Base-by-base conservation (phyloP, 2,113 vertebrate genomes). In the Pachypanchax playfairii region DNA sequence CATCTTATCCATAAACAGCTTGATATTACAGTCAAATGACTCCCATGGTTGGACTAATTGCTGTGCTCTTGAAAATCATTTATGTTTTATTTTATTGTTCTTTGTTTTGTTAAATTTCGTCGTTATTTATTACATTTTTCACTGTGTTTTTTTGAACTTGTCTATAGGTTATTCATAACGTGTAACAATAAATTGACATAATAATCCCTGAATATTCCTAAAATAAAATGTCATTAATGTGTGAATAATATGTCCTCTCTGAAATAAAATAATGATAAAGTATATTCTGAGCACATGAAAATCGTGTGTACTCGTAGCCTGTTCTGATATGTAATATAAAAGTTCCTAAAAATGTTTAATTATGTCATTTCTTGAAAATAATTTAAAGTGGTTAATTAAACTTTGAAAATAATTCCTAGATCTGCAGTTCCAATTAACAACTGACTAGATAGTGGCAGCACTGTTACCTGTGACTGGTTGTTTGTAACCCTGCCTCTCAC, bases 61-160 rank as follows among this genome's bases (percentile, higher is more conserved):
- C 60, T 38, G 36, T 10, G 59, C 21, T 67, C 28, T 33, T 22
- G 48, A 10, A 22, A 33, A 62, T 51, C 17, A 24, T 25, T 5
- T 50, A 5, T 28, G 54, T 50, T 67, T 70, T 52, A 38, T 33
- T 53, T 15, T 21, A 55, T 65, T n/a, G n/a, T n/a, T n/a, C n/a
- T n/a, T n/a, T n/a, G n/a, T n/a, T n/a, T n/a, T n/a, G n/a, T n/a
- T n/a, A n/a, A n/a, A n/a, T n/a, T 49, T 26, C 12, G 44, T 66
- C 43, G 61, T 80, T 77, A 82, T 67, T 77, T 64, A 75, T 73
- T 36, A 70, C 12, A 41, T 54, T 46, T 57, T 38, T 57, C 50
- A 21, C 56, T 62, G 41, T 41, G 36, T 25, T 42, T 4, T 58
- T 75, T 71, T 46, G n/a, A 55, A 24, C 22, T 49, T 55, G 14